Evolutionary conservation across 2,797 vertebrate genomes (phyloP).

Genomic region (Dermochelys coriacea): DNA sequence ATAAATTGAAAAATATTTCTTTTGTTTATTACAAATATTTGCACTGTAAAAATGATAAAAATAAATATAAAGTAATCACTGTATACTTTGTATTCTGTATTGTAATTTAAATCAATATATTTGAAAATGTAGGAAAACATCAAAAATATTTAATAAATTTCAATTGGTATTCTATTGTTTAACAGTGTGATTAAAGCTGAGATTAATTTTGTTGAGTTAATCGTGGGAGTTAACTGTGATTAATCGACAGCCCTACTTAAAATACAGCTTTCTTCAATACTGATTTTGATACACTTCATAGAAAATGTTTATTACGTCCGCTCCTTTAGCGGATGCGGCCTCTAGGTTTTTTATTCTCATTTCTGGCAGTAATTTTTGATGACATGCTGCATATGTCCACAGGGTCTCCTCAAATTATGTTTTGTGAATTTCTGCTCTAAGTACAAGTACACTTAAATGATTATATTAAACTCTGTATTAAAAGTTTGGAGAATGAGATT

Average conservation of each 20-base stretch:
- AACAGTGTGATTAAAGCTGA: too few relatives aligned
- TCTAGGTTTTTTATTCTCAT: neutral
- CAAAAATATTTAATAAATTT: too few relatives aligned
- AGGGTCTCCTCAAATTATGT: neutral
- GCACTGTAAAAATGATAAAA: too few relatives aligned
- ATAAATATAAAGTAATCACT: too few relatives aligned
- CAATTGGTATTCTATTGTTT: too few relatives aligned
- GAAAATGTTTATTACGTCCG: neutral
- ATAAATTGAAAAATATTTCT: too few relatives aligned
- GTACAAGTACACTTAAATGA: neutral
- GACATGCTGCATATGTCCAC: neutral
- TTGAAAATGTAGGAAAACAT: too few relatives aligned
- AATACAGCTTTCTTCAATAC: neutral
- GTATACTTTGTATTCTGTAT: too few relatives aligned
- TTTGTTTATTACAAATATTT: too few relatives aligned
- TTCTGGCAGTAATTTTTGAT: neutral
- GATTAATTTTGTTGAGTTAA: too few relatives aligned
- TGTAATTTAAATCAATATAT: too few relatives aligned
- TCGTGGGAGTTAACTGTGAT: too few relatives aligned
- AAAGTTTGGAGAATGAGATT: fast-evolving
- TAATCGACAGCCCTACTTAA: neutral
- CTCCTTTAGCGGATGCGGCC: neutral
- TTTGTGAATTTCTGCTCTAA: neutral
- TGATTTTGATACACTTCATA: neutral
- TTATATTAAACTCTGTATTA: neutral